Evolutionary conservation across 2,888 invertebrate species (phyloP).

Genomic region (Andrena bucephala): DNA sequence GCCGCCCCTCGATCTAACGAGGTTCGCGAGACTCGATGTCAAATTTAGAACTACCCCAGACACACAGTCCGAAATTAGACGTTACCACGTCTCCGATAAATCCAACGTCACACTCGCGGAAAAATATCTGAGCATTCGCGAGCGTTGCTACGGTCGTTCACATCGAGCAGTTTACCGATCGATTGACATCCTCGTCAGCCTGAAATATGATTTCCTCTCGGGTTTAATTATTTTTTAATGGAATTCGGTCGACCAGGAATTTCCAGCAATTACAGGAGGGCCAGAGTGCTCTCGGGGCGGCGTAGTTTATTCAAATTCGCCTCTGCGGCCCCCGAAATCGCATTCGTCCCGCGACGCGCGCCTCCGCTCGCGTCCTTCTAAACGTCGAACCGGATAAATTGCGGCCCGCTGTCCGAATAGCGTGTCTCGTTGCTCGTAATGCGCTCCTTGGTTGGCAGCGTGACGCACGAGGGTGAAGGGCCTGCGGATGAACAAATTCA

Average conservation of each 20-base stretch:
- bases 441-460: conserved; percentile 17
- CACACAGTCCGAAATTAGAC: no score
- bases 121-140: conserved; percentile 9
- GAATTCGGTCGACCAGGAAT: neutral
- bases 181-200: conserved; percentile 14
- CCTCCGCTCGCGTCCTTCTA: neutral
- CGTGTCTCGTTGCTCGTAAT: conserved; percentile 15
- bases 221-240: conserved; percentile 9
- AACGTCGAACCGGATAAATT: conserved; percentile 51
- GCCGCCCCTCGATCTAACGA: neutral
- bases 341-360: neutral
- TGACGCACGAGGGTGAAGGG: conserved; percentile 38
- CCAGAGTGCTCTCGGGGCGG: no score
- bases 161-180: conserved; percentile 17
- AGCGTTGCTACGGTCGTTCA: conserved; percentile 5
- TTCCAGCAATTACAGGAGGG: neutral
- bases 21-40: no score
- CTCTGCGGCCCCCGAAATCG: conserved; percentile 8
- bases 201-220: neutral
- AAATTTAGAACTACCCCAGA: no score
- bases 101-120: no score
- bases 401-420: conserved; percentile 11
- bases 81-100: neutral
- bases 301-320: conserved; percentile 14
- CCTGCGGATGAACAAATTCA: conserved; percentile 52